These are phyloP conservation scores for Perca schrenkii DNA, from an alignment of 2,113 vertebrate genomes.

Conservation along the genomic window DNA sequence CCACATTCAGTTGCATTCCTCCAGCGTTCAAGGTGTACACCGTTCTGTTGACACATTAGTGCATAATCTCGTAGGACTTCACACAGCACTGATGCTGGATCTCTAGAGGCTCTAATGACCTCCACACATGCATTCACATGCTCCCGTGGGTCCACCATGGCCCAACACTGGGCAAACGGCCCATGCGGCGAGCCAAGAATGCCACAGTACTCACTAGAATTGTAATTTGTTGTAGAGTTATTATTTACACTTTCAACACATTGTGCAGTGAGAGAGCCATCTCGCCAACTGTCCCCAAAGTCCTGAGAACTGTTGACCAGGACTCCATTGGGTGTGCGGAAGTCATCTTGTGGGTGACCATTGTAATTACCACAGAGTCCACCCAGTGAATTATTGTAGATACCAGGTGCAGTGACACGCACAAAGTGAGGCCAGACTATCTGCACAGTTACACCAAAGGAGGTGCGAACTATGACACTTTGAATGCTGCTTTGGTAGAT, in stretches of 20 bases:
- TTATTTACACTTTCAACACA: constrained; percentile 22
- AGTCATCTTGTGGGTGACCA: constrained; percentile 60
- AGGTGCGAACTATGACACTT: constrained; percentile 67
- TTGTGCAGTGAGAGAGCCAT: constrained; percentile 56
- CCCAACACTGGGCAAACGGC: constrained; percentile 68
- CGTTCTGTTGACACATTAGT: constrained; percentile 70
- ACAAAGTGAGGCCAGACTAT: constrained; percentile 73
- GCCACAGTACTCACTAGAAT: constrained; percentile 52
- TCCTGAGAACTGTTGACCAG: constrained; percentile 50
- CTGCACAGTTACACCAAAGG: constrained; percentile 73
- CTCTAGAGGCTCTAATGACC: constrained; percentile 9
- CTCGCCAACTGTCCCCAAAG: constrained; percentile 81
- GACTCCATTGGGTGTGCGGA: constrained; percentile 60
- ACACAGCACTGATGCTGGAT: constrained; percentile 56
- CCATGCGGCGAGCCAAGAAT: constrained; percentile 53
- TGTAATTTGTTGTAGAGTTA: background rate
- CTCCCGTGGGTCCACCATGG: background rate
- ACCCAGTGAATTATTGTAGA: constrained; percentile 67
- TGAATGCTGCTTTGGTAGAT: constrained; percentile 70
- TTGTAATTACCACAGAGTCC: constrained; percentile 79
- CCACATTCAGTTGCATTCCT: constrained; percentile 73
- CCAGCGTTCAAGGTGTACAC: constrained; percentile 64
- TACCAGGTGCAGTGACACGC: constrained; percentile 63
- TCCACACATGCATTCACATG: constrained; percentile 42
- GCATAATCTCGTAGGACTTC: constrained; percentile 59